Conservation (phyloP, 2,888 invertebrate genomes). For the Ganaspis brasiliensis region DNA sequence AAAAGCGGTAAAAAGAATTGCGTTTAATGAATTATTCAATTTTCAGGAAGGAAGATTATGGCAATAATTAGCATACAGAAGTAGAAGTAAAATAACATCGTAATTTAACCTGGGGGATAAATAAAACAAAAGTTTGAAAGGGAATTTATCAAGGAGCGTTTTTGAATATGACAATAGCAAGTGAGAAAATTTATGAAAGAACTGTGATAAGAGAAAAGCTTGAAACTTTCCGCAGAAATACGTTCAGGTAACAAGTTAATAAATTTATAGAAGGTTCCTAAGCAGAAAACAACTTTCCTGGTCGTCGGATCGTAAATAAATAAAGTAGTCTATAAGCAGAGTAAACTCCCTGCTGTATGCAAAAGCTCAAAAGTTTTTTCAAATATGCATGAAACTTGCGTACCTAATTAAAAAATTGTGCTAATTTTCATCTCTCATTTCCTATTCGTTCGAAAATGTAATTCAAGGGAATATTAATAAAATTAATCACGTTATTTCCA, state of each 20-base stretch:
- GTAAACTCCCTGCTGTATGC: background rate
- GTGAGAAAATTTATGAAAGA: conserved; percentile 38
- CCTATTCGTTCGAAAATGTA: no score
- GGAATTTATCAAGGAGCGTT: conserved; percentile 24
- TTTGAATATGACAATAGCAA: conserved; percentile 32
- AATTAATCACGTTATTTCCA: no score
- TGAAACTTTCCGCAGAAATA: conserved; percentile 21
- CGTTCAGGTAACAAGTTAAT: conserved; percentile 27
- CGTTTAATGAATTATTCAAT: background rate
- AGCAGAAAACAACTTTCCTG: conserved; percentile 23
- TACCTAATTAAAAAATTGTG: conserved; percentile 15
- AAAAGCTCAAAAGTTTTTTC: background rate
- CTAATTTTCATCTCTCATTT: background rate
- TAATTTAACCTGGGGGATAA: background rate
- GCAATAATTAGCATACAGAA: conserved; percentile 13
- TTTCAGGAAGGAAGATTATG: background rate
- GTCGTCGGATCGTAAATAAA: conserved; percentile 18
- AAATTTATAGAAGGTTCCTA: conserved; percentile 30
- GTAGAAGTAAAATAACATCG: background rate
- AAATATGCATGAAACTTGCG: background rate
- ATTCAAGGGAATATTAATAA: no score
- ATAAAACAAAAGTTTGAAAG: conserved; percentile 17
- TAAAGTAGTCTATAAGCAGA: conserved; percentile 10
- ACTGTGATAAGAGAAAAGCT: conserved; percentile 20
- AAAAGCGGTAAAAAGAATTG: no score